Base-by-base conservation (phyloP, 35 echinoderm and acorn worm species). In the Lytechinus variegatus region DNA sequence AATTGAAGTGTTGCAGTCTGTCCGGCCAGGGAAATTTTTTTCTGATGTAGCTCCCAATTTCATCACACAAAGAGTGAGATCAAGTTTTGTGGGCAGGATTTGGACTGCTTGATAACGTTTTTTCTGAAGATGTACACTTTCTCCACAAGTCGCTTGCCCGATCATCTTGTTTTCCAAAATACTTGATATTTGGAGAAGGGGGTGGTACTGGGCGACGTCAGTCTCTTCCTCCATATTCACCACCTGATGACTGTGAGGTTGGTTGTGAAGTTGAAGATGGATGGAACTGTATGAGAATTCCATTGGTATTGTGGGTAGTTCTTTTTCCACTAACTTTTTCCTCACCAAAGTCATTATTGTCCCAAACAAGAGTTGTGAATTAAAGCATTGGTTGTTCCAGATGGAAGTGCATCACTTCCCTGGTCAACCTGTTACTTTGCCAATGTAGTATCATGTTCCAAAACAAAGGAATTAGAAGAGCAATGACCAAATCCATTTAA, bases 271-370 rank as follows among this genome's bases (percentile, higher is more conserved):
- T 33, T 24, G 54, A 3, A 54, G 16, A 8, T 61, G 72, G 89
- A 9, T 95, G 0, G 54, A 88, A 66, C 56, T 97, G 97, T 86
- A 97, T 93, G 33, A 86, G 54, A 24, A 97, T 96, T 9, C 97
- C 97, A 94, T 94, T 96, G 0, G 97, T 97, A 52, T 95, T 96
- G 27, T 96, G 94, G 6, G 97, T 96, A 11, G 95, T 97, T 6
- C 94, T 92, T 54, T 94, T 95, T 4, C 97, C 97, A 1, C 95
- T 54, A 16, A 95, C 10, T 3, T 96, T 98, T 86, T 96, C 88
- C 88, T 97, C 96, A 8, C 96, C 95, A 57, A 97, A 98, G 54
- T 98, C 97, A 21, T 97, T 98, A 88, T 97, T 98, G 54, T 98
- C 97, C 97, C 97, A 97, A 3, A 98, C 95, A 0, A 98, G 52